These are phyloP conservation scores for Myotis davidii DNA, from an alignment of 2,113 vertebrate species.

Conservation along the genomic window DNA sequence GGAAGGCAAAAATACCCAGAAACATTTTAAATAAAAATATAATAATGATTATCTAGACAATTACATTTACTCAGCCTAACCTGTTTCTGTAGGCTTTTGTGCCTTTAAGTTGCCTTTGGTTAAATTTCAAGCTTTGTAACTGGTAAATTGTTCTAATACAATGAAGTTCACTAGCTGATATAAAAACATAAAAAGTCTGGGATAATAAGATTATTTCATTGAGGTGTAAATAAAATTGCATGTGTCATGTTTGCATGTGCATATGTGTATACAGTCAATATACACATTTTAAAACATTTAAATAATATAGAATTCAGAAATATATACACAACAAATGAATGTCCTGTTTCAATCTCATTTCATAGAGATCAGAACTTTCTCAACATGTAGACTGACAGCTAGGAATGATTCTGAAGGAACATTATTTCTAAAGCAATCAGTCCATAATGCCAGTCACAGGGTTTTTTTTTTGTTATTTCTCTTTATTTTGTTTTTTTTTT, in stretches of 20 bases:
- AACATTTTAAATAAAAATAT: constrained; percentile 5
- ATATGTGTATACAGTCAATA: background rate
- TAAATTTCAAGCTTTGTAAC: background rate
- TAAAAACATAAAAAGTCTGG: background rate
- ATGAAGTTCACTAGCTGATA: background rate
- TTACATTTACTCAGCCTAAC: background rate
- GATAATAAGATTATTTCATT: background rate
- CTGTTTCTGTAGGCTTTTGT: background rate
- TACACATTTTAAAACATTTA: background rate
- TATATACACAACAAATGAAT: background rate
- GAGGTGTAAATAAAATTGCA: background rate
- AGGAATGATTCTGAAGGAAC: background rate
- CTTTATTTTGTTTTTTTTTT: no score
- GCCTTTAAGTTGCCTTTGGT: background rate
- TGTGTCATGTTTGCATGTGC: fast-evolving
- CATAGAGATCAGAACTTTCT: background rate
- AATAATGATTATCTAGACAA: constrained; percentile 1
- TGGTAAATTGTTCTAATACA: background rate
- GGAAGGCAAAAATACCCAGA: background rate
- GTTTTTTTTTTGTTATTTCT: background rate
- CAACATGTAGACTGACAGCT: background rate
- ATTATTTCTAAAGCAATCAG: background rate
- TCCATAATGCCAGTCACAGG: background rate
- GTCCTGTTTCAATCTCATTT: background rate
- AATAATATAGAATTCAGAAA: background rate